phyloP scores from a whole-genome alignment of 53 echinoderm and acorn worm genomes.

The Luidia sarsii region DNA sequence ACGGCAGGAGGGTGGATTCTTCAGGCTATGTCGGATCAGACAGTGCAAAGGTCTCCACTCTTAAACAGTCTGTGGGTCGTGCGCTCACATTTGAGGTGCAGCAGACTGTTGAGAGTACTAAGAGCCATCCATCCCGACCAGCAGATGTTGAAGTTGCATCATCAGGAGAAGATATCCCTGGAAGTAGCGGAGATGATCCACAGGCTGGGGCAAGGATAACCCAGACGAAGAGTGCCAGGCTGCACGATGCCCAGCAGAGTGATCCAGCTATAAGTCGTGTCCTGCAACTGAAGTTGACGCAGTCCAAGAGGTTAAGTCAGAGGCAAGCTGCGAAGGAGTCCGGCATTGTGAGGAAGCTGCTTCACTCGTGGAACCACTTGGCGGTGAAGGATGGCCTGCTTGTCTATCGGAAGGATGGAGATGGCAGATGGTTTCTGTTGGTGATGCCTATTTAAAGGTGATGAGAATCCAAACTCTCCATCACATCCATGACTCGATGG shows the following conservation, averaged over 20 bases:
- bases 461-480: neutral
- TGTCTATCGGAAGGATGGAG: no score
- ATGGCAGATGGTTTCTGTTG: neutral
- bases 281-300: neutral
- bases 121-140: no score
- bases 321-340: constrained; percentile 12
- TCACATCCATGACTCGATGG: constrained; percentile 23
- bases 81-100: no score
- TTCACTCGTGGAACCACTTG: constrained; percentile 4
- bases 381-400: neutral
- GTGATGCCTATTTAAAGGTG: constrained; percentile 5
- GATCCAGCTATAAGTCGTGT: constrained; percentile 25
- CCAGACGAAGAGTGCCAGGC: neutral
- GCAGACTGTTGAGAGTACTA: no score
- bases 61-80: no score
- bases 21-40: no score
- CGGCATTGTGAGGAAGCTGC: neutral
- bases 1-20: no score
- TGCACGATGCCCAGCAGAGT: neutral
- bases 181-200: neutral
- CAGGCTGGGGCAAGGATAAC: neutral
- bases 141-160: no score
- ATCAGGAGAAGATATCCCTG: neutral
- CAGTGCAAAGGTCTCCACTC: no score
- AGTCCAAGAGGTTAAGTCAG: neutral